Conservation (phyloP, 35 echinoderm and acorn worm species). For the Lytechinus pictus region DNA sequence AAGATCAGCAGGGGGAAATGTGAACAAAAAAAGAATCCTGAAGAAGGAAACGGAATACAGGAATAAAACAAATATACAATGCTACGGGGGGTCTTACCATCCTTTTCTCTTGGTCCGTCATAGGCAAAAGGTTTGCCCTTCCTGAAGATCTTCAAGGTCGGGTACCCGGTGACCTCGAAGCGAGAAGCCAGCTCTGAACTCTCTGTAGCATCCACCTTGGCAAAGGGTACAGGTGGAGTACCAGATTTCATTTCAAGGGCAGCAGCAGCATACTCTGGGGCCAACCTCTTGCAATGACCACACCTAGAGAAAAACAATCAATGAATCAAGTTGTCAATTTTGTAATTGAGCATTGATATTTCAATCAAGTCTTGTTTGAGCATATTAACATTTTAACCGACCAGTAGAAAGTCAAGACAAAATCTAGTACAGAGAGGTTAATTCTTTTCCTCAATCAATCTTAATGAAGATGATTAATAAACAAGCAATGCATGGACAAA, state of each 20-base stretch:
- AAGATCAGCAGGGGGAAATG: background rate
- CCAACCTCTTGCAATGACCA: slow-evolving; percentile 97
- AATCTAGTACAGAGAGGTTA: too few relatives aligned
- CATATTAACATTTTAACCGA: too few relatives aligned
- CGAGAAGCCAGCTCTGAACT: slow-evolving; percentile 48
- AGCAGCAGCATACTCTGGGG: slow-evolving; percentile 91
- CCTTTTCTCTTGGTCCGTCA: slow-evolving; percentile 86
- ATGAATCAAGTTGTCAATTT: background rate
- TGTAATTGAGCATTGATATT: background rate
- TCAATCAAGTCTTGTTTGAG: too few relatives aligned
- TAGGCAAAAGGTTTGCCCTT: slow-evolving; percentile 82
- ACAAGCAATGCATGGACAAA: too few relatives aligned
- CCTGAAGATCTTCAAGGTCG: slow-evolving; percentile 93
- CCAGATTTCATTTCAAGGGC: slow-evolving; percentile 76
- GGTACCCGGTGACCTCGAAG: slow-evolving; percentile 85
- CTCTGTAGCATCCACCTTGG: slow-evolving; percentile 89
- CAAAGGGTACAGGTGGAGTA: slow-evolving; percentile 83
- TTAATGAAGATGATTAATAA: too few relatives aligned
- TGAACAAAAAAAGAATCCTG: background rate
- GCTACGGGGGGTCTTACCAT: slow-evolving; percentile 61
- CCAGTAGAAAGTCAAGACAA: too few relatives aligned
- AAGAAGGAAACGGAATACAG: background rate
- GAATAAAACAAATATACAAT: background rate
- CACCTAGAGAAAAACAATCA: slow-evolving; percentile 70
- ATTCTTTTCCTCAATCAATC: too few relatives aligned